Conservation (phyloP, 2,797 vertebrate genomes). For the Echeneis naucrates region DNA sequence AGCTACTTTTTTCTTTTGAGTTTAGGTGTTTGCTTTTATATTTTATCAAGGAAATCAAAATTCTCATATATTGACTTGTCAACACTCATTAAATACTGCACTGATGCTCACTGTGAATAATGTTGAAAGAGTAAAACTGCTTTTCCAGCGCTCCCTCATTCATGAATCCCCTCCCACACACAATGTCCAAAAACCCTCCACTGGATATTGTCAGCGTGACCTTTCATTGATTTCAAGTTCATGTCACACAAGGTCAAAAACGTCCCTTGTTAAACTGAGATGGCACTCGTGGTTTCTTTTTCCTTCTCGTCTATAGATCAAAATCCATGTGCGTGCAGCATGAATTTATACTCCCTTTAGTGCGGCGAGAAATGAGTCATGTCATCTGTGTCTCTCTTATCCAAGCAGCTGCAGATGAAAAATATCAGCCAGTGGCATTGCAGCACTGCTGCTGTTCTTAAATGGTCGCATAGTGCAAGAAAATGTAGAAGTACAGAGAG, state of each 20-base stretch:
- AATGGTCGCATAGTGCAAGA: background rate
- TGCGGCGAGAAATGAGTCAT: slow-evolving; percentile 19
- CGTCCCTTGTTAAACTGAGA: slow-evolving; percentile 40
- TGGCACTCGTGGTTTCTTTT: slow-evolving; percentile 1
- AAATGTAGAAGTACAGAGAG: background rate
- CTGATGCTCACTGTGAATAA: background rate
- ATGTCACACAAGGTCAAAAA: slow-evolving; percentile 46
- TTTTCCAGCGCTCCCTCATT: background rate
- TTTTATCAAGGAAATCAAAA: background rate
- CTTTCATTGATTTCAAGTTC: slow-evolving; percentile 65
- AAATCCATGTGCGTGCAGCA: slow-evolving; percentile 16
- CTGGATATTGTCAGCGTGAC: slow-evolving; percentile 31
- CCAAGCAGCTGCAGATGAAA: slow-evolving; percentile 8
- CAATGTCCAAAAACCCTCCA: background rate
- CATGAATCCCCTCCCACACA: slow-evolving; percentile 3
- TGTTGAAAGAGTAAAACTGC: slow-evolving; percentile 7
- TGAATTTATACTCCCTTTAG: background rate
- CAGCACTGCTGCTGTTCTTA: slow-evolving; percentile 5
- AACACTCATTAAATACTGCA: background rate
- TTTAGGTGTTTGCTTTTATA: background rate
- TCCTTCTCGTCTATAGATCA: slow-evolving; percentile 31
- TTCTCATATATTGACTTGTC: background rate
- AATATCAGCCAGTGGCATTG: slow-evolving; percentile 15
- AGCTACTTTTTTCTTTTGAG: background rate
- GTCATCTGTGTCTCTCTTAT: slow-evolving; percentile 19